phyloP scores from a whole-genome alignment of 1,140 invertebrate genomes.

The Rhysida immarginata region DNA sequence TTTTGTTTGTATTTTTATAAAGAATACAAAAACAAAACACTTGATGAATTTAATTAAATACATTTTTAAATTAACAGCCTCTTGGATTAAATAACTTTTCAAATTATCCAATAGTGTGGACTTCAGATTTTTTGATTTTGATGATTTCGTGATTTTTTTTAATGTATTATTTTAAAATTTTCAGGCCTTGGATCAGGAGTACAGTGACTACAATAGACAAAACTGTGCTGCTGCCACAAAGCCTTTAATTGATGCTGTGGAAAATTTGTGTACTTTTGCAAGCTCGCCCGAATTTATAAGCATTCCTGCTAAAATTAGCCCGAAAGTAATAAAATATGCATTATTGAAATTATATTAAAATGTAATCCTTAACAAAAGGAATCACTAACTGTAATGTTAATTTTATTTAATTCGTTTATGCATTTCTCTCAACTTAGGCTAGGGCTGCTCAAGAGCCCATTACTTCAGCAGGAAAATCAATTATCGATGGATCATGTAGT shows the following conservation, averaged over 20 bases:
- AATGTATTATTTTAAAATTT: slow-evolving; percentile 10
- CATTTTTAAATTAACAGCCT: too few relatives aligned
- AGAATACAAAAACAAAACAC: too few relatives aligned
- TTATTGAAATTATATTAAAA: neutral
- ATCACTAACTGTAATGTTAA: too few relatives aligned
- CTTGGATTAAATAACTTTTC: too few relatives aligned
- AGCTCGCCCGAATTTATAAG: slow-evolving; percentile 82
- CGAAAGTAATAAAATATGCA: slow-evolving; percentile 41
- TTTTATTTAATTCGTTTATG: slow-evolving; percentile 7
- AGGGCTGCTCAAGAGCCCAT: slow-evolving; percentile 67
- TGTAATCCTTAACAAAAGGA: neutral
- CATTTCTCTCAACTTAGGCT: slow-evolving; percentile 14
- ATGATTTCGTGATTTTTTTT: neutral
- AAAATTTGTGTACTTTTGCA: slow-evolving; percentile 82
- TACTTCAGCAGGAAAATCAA: slow-evolving; percentile 56
- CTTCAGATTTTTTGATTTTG: neutral
- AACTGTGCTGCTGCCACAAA: slow-evolving; percentile 64
- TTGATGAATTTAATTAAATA: too few relatives aligned
- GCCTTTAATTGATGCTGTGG: slow-evolving; percentile 77
- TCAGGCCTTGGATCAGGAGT: slow-evolving; percentile 61
- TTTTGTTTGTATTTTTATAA: neutral
- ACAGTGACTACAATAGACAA: slow-evolving; percentile 52
- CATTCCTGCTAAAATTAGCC: slow-evolving; percentile 77
- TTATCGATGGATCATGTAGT: slow-evolving; percentile 66
- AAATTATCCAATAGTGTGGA: too few relatives aligned